These are phyloP conservation scores for Ivindomyrus marchei DNA, from an alignment of 2,113 vertebrate genomes.

Conservation along the genomic window DNA sequence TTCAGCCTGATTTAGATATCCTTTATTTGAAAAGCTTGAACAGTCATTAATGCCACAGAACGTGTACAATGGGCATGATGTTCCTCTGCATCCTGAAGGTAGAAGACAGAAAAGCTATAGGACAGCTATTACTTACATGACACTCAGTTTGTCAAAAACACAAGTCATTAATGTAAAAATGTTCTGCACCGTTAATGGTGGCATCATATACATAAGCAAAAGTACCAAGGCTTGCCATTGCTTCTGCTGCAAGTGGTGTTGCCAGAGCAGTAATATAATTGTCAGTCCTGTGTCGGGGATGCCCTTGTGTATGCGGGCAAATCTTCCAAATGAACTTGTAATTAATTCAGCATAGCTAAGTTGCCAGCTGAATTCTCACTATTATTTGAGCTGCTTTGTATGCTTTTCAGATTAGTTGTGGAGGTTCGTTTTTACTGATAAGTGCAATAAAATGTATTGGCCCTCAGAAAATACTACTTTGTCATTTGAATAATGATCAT, in stretches of 20 bases:
- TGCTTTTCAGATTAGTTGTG: background rate
- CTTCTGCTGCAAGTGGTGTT: background rate
- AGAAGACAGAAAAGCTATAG: background rate
- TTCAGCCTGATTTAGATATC: background rate
- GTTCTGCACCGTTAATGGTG: background rate
- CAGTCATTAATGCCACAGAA: background rate
- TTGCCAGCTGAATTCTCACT: background rate
- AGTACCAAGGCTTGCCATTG: background rate
- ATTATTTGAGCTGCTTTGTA: background rate
- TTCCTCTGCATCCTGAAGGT: background rate
- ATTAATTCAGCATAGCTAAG: background rate
- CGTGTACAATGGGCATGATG: background rate
- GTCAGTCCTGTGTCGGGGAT: background rate
- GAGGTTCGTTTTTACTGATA: background rate
- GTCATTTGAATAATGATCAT: background rate
- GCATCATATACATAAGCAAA: background rate
- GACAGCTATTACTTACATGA: background rate
- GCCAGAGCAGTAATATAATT: background rate
- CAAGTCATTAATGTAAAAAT: background rate
- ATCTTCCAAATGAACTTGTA: background rate
- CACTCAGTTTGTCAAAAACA: background rate
- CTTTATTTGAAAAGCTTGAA: background rate
- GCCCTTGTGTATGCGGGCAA: background rate
- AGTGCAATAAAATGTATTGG: background rate
- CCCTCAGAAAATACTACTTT: background rate